Percentiles rank a stretch among this genome's conserved stretches.
phyloP scores from a whole-genome alignment of 2,888 invertebrate genomes.

The Plemyria rubiginata region DNA sequence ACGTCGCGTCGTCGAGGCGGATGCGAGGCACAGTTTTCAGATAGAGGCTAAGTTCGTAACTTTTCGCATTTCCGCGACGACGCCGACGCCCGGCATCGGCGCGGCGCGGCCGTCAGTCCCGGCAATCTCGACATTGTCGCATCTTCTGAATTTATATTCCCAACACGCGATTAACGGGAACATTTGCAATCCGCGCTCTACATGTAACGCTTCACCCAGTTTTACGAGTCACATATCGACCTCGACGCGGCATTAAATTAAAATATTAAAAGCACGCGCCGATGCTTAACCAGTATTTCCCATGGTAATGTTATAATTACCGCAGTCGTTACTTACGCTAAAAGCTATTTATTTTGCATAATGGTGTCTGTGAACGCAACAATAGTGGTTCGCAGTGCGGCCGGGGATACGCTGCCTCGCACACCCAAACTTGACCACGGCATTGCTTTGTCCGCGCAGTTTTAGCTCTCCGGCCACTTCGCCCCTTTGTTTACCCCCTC shows the following conservation, averaged over 20 bases:
- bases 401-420: constrained; percentile 47
- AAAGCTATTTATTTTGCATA: constrained; percentile 74
- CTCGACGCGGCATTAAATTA: constrained; percentile 24
- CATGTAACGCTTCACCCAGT: constrained; percentile 27
- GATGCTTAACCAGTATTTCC: constrained; percentile 49
- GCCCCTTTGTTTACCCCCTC: constrained; percentile 53
- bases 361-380: constrained; percentile 68
- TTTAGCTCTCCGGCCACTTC: constrained; percentile 49
- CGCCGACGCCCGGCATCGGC: constrained; percentile 42
- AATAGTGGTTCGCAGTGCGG: constrained; percentile 66
- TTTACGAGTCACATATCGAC: constrained; percentile 33
- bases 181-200: constrained; percentile 41
- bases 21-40: constrained; percentile 71
- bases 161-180: constrained; percentile 60
- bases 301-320: constrained; percentile 63
- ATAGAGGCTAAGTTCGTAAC: constrained; percentile 76
- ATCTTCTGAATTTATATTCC: constrained; percentile 68
- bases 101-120: constrained; percentile 42
- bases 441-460: constrained; percentile 57
- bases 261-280: constrained; percentile 34
- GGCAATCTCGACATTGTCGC: constrained; percentile 61
- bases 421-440: constrained; percentile 70
- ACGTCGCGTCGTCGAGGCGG: constrained; percentile 72
- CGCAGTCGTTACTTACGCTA: constrained; percentile 64
- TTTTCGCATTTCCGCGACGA: constrained; percentile 75